Conservation (phyloP, 2,888 invertebrate genomes). For the Elaeidobius kamerunicus region DNA sequence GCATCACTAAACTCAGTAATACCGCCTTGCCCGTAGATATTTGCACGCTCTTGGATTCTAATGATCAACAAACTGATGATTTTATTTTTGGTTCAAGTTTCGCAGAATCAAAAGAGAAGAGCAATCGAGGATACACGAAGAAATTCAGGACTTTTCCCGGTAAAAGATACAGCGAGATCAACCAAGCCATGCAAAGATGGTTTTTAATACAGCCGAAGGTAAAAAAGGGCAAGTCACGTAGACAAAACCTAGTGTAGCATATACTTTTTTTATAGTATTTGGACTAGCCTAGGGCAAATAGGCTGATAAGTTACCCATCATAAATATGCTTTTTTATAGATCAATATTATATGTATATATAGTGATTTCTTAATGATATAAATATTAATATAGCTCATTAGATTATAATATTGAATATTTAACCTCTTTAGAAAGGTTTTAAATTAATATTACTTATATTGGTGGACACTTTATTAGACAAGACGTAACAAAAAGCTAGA, state of each 20-base stretch:
- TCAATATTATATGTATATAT: not conserved
- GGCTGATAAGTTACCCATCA: slow-evolving; percentile 1
- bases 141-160: not conserved
- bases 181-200: not conserved
- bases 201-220: slow-evolving; percentile 13
- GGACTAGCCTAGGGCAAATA: slow-evolving; percentile 5
- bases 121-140: not conserved
- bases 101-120: slow-evolving; percentile 15
- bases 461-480: too few relatives aligned
- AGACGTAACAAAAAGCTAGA: too few relatives aligned
- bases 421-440: too few relatives aligned
- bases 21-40: slow-evolving; percentile 44
- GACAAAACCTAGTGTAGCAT: slow-evolving; percentile 21
- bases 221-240: slow-evolving; percentile 20
- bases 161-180: slow-evolving; percentile 1
- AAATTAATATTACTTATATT: too few relatives aligned
- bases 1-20: slow-evolving; percentile 44
- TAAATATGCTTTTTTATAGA: not conserved
- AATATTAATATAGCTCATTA: not conserved
- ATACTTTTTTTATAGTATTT: not conserved
- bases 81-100: slow-evolving; percentile 47
- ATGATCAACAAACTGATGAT: slow-evolving; percentile 41
- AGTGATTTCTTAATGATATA: not conserved
- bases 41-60: slow-evolving; percentile 41
- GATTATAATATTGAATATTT: too few relatives aligned